phyloP scores from a whole-genome alignment of 1,140 invertebrate genomes.

The Grapholita molesta region DNA sequence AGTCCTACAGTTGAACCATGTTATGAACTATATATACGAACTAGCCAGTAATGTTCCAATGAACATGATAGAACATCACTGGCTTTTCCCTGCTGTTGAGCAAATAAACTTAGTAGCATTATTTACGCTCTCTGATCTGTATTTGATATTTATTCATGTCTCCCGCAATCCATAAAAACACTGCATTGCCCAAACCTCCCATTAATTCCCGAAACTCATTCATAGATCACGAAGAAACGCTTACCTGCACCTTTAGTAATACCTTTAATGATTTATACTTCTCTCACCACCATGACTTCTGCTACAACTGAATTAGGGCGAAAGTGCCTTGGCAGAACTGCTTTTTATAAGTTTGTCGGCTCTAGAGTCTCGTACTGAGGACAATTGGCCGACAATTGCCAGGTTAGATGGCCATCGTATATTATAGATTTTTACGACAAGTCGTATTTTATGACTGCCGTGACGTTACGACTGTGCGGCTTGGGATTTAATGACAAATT shows the following conservation, averaged over 20 bases:
- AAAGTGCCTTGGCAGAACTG: not conserved
- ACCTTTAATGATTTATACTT: constrained; percentile 27
- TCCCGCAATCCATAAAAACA: constrained; percentile 10
- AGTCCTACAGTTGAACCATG: no score
- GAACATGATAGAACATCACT: no score
- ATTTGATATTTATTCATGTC: not conserved
- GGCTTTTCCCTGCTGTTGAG: not conserved
- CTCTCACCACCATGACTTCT: not conserved
- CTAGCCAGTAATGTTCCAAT: no score
- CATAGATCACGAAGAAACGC: constrained; percentile 41
- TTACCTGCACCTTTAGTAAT: constrained; percentile 33
- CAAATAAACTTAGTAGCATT: not conserved
- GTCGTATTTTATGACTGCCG: constrained; percentile 50
- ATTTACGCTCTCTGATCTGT: not conserved
- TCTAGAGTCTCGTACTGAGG: constrained; percentile 39
- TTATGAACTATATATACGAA: no score
- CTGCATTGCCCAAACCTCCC: constrained; percentile 12
- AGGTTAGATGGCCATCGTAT: constrained; percentile 45
- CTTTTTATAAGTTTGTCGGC: not conserved
- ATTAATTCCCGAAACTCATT: constrained; percentile 40
- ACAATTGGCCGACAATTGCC: constrained; percentile 62
- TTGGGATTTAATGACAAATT: constrained; percentile 30
- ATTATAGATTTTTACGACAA: constrained; percentile 57
- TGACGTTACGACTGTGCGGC: constrained; percentile 31
- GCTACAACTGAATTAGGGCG: not conserved